Percentiles rank a stretch among this genome's conserved stretches.
phyloP scores from a whole-genome alignment of 1,140 invertebrate genomes.

The Bombus turneri region DNA sequence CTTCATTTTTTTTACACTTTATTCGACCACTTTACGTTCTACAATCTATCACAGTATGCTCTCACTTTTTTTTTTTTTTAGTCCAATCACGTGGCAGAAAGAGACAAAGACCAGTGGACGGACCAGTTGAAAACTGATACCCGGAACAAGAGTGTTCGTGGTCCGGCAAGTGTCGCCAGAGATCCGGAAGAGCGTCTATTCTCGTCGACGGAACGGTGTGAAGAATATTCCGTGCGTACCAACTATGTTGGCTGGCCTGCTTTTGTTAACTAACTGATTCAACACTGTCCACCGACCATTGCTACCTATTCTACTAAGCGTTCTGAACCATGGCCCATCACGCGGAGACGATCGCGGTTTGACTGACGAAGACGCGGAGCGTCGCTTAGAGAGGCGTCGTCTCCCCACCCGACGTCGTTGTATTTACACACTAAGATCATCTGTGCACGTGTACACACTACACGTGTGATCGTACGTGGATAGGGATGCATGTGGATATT shows the following conservation, averaged over 20 bases:
- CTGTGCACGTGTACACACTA: neutral
- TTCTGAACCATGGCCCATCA: slow-evolving; percentile 24
- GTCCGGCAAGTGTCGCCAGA: slow-evolving; percentile 4
- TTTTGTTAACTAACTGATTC: neutral
- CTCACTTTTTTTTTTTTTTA: neutral
- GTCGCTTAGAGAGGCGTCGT: slow-evolving; percentile 70
- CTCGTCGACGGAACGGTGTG: slow-evolving; percentile 32
- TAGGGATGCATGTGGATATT: neutral
- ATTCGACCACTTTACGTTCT: neutral
- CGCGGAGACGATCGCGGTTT: slow-evolving; percentile 69
- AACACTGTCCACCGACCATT: neutral
- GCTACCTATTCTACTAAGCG: neutral
- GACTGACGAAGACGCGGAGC: slow-evolving; percentile 72
- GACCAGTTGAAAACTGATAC: slow-evolving; percentile 40
- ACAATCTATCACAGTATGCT: neutral
- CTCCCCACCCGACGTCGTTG: slow-evolving; percentile 44
- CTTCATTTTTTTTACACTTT: slow-evolving; percentile 39
- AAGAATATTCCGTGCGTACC: slow-evolving; percentile 37
- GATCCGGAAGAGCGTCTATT: slow-evolving; percentile 44
- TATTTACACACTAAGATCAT: slow-evolving; percentile 44
- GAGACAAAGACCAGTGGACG: neutral
- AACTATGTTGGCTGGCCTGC: neutral
- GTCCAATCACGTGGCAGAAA: neutral
- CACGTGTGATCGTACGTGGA: too few species aligned
- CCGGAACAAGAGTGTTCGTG: slow-evolving; percentile 18